Conservation (phyloP, 2,113 vertebrate species). For the Datnioides undecimradiatus region DNA sequence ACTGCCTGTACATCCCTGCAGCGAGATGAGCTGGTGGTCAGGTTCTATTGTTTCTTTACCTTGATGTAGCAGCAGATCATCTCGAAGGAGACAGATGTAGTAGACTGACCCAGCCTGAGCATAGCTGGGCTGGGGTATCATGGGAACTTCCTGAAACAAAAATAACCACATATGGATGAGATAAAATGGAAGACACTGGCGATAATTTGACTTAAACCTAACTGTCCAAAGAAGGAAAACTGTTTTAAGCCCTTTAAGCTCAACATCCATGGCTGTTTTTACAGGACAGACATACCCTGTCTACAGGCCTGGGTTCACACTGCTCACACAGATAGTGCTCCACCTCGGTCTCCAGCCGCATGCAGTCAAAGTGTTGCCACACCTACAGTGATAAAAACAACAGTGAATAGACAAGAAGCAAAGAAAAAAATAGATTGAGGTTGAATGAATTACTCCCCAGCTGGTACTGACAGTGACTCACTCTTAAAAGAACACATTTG, state of each 20-base stretch:
- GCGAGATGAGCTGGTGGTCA: too few relatives aligned
- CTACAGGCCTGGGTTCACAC: conserved; percentile 93
- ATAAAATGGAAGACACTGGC: neutral
- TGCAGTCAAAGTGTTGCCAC: conserved; percentile 99
- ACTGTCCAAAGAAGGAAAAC: neutral
- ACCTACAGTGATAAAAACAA: conserved; percentile 82
- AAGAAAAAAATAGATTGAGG: neutral
- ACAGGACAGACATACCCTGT: conserved; percentile 84
- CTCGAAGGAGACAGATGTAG: conserved; percentile 95
- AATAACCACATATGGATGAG: conserved; percentile 28
- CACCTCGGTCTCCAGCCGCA: conserved; percentile 94
- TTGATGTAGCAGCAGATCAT: conserved; percentile 96
- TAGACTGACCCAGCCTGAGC: conserved; percentile 95
- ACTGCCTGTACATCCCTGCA: too few relatives aligned
- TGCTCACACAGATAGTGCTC: conserved; percentile 98
- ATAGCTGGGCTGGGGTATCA: conserved; percentile 96
- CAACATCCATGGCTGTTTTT: neutral
- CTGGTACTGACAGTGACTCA: conserved; percentile 1
- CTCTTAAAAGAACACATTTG: neutral
- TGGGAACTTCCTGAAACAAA: conserved; percentile 93
- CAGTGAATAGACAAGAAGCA: neutral
- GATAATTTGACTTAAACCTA: neutral
- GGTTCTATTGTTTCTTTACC: conserved; percentile 79
- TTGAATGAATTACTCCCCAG: neutral
- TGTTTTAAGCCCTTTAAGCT: neutral